A percentile compares a stretch with the other conserved stretches of the same genome.
Evolutionary conservation across 2,797 vertebrate species (phyloP).

Genomic region (Coreius guichenoti): DNA sequence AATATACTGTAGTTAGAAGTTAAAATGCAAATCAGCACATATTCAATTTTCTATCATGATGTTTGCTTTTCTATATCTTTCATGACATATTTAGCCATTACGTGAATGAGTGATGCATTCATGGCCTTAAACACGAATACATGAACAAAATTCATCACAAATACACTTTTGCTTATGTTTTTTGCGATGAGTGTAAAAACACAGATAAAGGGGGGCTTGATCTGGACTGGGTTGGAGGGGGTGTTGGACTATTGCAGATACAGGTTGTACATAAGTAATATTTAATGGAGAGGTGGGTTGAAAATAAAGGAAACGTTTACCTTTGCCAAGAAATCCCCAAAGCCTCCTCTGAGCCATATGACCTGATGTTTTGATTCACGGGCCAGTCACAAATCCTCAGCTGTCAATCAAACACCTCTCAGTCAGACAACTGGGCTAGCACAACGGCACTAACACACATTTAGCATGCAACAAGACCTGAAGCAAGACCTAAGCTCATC

Average conservation of each 20-base stretch:
- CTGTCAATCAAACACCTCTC: constrained; percentile 99
- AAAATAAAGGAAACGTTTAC: constrained; percentile 99
- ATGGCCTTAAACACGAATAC: not conserved
- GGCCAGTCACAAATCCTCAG: constrained; percentile 99
- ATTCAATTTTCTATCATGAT: not conserved
- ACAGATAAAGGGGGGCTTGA: not conserved
- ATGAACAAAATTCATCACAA: constrained; percentile 24
- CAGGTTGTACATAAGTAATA: constrained; percentile 44
- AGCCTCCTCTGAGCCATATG: constrained; percentile 99
- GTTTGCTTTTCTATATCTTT: not conserved
- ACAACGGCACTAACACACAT: constrained; percentile 85
- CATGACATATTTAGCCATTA: constrained; percentile 10
- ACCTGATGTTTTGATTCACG: constrained; percentile 99
- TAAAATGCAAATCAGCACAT: constrained; percentile 20
- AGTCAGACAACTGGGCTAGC: constrained; percentile 98
- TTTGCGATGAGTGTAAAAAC: constrained; percentile 1
- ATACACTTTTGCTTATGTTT: constrained; percentile 10
- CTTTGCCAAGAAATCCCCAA: constrained; percentile 99
- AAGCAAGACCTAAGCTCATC: constrained; percentile 49
- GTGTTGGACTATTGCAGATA: constrained; percentile 39
- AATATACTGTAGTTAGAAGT: constrained; percentile 17
- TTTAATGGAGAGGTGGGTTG: constrained; percentile 68
- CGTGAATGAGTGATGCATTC: not conserved
- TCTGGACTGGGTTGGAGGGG: not conserved
- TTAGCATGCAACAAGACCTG: constrained; percentile 83